A percentile compares a stretch with the other conserved stretches of the same genome.
Evolutionary conservation across 2,888 invertebrate genomes (phyloP).

Genomic region (Oeneis ivallda): DNA sequence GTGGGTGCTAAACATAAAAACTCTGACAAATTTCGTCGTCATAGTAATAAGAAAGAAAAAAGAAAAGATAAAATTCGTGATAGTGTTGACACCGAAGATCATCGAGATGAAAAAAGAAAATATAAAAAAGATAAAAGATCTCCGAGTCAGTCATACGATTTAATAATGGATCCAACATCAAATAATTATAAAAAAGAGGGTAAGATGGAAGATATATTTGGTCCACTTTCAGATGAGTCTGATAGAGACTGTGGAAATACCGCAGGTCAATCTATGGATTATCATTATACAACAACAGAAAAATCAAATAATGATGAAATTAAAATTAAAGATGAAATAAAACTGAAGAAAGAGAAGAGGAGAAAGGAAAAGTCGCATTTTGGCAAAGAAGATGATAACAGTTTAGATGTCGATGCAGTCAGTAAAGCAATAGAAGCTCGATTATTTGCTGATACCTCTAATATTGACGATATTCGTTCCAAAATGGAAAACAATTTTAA

Average conservation of each 20-base stretch:
- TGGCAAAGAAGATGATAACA: slow-evolving; percentile 86
- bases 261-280: slow-evolving; percentile 3
- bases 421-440: slow-evolving; percentile 92
- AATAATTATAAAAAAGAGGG: slow-evolving; percentile 84
- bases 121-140: slow-evolving; percentile 81
- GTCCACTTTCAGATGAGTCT: slow-evolving; percentile 90
- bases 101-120: slow-evolving; percentile 80
- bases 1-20: slow-evolving; percentile 66
- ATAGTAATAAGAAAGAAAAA: slow-evolving; percentile 82
- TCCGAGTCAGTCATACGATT: slow-evolving; percentile 54
- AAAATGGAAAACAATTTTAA: slow-evolving; percentile 58
- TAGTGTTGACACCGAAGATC: slow-evolving; percentile 71
- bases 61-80: slow-evolving; percentile 82
- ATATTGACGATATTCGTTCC: slow-evolving; percentile 70
- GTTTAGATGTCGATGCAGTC: slow-evolving; percentile 90
- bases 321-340: slow-evolving; percentile 74
- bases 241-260: slow-evolving; percentile 58
- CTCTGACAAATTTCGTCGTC: slow-evolving; percentile 77
- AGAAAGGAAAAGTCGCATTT: slow-evolving; percentile 81
- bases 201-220: slow-evolving; percentile 94
- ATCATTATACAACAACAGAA: slow-evolving; percentile 35
- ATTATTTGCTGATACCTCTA: slow-evolving; percentile 85
- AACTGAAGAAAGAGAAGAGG: slow-evolving; percentile 84
- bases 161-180: slow-evolving; percentile 51
- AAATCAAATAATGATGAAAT: slow-evolving; percentile 51